Base-by-base conservation (phyloP, 37 sponge, comb jelly and placozoan species). In the Cladorhizidae sp. region DNA sequence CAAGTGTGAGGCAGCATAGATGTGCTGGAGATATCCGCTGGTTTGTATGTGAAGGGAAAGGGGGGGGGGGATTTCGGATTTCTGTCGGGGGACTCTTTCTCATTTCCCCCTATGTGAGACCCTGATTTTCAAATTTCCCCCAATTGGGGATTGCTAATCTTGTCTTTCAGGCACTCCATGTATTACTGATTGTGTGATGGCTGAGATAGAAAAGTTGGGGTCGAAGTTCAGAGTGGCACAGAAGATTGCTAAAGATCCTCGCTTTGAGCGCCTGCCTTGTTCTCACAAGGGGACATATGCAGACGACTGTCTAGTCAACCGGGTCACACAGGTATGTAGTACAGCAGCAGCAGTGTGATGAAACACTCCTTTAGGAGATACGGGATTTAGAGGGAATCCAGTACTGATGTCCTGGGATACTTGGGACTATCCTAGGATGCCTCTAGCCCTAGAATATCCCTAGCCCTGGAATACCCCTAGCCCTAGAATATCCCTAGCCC, bases 171-270 rank as follows among this genome's bases (percentile, higher is more conserved):
- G 94, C 80, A 92, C 88, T 62, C 99, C 99, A 14, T 96, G 85
- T 73, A 98, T 98, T 50, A 98, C 99, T 32, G 99, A 98, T 67
- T 98, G 99, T 85, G 96, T 98, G 15, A 91, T 91, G 86, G 99
- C 74, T 41, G 99, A 98, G 55, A 73, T 98, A 70, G 99, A 98
- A 83, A 98, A 98, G 57, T 74, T 98, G 61, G 99, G 99, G 28
- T 88, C 99, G n/a, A 95, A 96, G 85, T 96, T 96, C 67, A 80
- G 94, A 72, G 88, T 96, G 26, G 97, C 97, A 7, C 84, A 94
- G 49, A 80, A 82, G 43, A 94, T 98, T 21, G 94, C 91, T 0
- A 98, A 96, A 57, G 99, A 98, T 65, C 91, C 94, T 26, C 91
- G 97, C 36, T 93, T 98, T 86, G 94, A 98, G 80, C 80, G 92